Base-by-base conservation (phyloP, 37 sponge, comb jelly and placozoan species). In the Beroe forskalii region DNA sequence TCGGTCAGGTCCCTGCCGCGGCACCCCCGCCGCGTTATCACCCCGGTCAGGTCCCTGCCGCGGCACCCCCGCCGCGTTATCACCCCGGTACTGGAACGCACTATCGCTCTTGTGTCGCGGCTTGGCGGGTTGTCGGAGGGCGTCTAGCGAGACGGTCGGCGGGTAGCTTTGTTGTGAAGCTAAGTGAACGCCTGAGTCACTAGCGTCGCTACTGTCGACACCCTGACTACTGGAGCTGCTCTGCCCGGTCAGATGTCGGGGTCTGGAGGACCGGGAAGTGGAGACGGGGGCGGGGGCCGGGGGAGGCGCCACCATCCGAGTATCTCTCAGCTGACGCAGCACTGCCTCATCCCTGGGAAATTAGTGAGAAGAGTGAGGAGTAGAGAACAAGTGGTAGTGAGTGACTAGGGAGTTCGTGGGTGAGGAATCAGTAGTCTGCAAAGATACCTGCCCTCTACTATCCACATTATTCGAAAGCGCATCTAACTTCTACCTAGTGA, bases 81-180 rank as follows among this genome's bases (percentile, higher is more conserved):
- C 27, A 2, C 38, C 32, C 39, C 19, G 19, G 38, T 36, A 36
- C 17, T 20, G 39, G 66, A 28, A 63, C 3, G 27, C 72, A 69
- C 72, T 69, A 33, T 69, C 72, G 32, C 72, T 69, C 38, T 69
- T 69, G 38, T 69, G 72, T 28, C 72, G 72, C 32, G 38, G 38
- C 32, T 69, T 69, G 27, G 19, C 35, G 36, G 72, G 72, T 37
- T 36, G 72, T 2, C 72, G 72, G 1, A 69, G 32, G 38, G 6
- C 38, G 39, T 35, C 38, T 32, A 69, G 19, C 37, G 32, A 4
- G 19, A 14, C 14, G 1, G 4, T 6, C 28, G 38, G 17, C 27
- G 72, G 72, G 1, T 69, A 33, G 17, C 72, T 69, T 36, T 9
- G 2, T 36, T 69, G 72, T 2, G 35, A 14, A 37, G 28, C 1